Base-by-base conservation (phyloP, 2,113 vertebrate species). In the Coryphaenoides rupestris region DNA sequence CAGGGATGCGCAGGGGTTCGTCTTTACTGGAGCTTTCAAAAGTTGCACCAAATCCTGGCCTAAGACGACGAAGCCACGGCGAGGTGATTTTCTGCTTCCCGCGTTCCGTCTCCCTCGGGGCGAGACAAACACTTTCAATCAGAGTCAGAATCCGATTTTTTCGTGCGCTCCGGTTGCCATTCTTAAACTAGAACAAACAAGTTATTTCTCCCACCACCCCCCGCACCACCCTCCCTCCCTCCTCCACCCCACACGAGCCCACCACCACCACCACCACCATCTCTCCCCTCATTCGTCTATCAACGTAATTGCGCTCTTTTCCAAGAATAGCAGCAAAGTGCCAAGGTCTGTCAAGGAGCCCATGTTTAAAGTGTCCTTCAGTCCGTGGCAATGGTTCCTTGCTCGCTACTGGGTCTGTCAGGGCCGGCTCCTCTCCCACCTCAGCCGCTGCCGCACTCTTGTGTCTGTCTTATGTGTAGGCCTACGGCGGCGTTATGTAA, bases 311-410 rank as follows among this genome's bases (percentile, higher is more conserved):
- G 79, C 78, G 46, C 78, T 79, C 64, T 55, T 65, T n/a, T 84
- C 84, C 86, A 84, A 78, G 73, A 85, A 85, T 85, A 88, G 83
- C 81, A 83, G 76, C 45, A 76, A 79, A 69, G 73, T 82, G 81
- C 79, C 76, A 65, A 68, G 45, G 64, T 77, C 74, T 84, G 81
- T 83, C 75, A 76, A 73, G 68, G 76, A 76, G 73, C 68, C 62
- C 5, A 60, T 83, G 74, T 74, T 86, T 85, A 82, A 73, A 79
- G 65, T 56, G 62, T 86, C 79, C 78, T 74, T 81, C 67, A 81
- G 55, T 66, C 67, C 21, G 65, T 77, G 59, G 53, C n/a, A 70
- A 53, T 63, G 19, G 15, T n/a, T 45, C 24, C 10, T 54, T 33
- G 7, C 22, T 17, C 56, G n/a, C 22, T 6, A 61, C 54, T 7